These are phyloP conservation scores for Scaptomyza caliginosa DNA, from an alignment of 2,888 invertebrate species.

Conservation along the genomic window DNA sequence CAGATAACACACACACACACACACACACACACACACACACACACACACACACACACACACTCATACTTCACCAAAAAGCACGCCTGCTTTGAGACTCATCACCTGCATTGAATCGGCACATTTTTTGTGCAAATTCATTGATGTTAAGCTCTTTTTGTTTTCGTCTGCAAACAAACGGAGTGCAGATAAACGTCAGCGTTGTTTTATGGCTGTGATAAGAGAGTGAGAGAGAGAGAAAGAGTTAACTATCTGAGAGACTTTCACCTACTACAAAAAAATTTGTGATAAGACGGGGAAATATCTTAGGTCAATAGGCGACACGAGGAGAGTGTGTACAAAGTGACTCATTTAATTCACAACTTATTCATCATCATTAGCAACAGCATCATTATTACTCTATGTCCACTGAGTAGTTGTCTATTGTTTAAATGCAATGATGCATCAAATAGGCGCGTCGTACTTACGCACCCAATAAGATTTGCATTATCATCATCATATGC, in stretches of 20 bases:
- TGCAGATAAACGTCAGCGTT: constrained; percentile 1
- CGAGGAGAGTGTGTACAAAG: not conserved
- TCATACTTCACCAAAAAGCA: not conserved
- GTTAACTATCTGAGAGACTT: not conserved
- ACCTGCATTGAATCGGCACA: not conserved
- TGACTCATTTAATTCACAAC: constrained; percentile 40
- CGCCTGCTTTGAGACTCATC: not conserved
- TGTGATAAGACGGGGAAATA: constrained; percentile 1
- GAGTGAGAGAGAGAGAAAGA: not conserved
- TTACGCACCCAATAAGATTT: constrained; percentile 46
- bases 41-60: not conserved
- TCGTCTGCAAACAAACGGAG: constrained; percentile 4
- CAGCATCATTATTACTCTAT: constrained; percentile 14
- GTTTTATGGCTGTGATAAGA: not conserved
- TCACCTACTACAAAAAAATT: not conserved
- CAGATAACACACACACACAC: constrained; percentile 27
- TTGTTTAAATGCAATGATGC: constrained; percentile 59
- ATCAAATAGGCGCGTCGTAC: constrained; percentile 55
- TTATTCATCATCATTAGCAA: not conserved
- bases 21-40: not conserved
- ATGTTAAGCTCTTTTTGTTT: constrained; percentile 51
- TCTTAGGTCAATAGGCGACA: constrained; percentile 32
- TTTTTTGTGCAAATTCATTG: constrained; percentile 58
- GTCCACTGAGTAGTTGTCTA: constrained; percentile 37
- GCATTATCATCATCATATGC: constrained; percentile 51